phyloP scores from a whole-genome alignment of 1,140 invertebrate species.

The Paraescarpia echinospica region DNA sequence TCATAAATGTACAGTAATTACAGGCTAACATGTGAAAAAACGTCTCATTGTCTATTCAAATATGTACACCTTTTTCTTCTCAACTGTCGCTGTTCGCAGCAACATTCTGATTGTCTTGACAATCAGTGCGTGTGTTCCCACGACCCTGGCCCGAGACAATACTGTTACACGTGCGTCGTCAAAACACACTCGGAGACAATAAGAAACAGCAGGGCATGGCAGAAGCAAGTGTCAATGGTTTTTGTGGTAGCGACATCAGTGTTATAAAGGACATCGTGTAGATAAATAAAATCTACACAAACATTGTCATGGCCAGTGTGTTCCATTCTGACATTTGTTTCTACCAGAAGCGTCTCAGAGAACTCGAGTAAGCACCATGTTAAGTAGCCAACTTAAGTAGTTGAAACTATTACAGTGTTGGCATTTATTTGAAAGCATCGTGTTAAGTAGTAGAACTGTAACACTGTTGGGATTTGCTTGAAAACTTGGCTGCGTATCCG shows the following conservation, averaged over 20 bases:
- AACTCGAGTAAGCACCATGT: no score
- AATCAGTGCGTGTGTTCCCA: background rate
- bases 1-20: conserved; percentile 6
- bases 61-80: background rate
- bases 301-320: background rate
- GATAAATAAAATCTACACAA: background rate
- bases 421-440: no score
- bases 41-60: background rate
- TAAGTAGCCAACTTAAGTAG: no score
- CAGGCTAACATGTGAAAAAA: background rate
- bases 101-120: background rate
- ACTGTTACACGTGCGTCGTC: background rate
- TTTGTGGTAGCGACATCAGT: background rate
- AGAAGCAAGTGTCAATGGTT: background rate
- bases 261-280: background rate
- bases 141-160: background rate
- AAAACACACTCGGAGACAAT: background rate
- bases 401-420: no score
- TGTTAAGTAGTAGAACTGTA: no score
- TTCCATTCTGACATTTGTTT: background rate
- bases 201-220: background rate
- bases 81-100: background rate
- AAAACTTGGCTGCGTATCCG: background rate
- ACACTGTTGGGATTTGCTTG: no score
- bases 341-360: background rate